Base-by-base conservation (phyloP, 23 tunicate species). In the Styela clava region DNA sequence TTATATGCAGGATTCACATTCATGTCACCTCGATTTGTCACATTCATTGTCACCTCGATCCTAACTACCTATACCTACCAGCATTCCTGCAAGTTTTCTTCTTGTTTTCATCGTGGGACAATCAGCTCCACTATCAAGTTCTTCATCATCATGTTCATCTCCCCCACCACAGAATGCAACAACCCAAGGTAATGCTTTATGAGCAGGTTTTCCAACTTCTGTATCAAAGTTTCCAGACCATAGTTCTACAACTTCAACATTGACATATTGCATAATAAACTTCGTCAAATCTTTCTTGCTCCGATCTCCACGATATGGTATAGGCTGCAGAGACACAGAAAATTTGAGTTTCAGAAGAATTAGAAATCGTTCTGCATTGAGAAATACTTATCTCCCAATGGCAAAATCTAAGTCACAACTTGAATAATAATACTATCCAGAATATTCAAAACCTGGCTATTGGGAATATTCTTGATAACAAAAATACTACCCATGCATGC, bases 231-330 rank as follows among this genome's bases (percentile, higher is more conserved):
- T 93, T 67, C 90, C 86, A 69, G 84, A 88, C 98, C 98, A 93
- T 31, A 93, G 61, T n/a, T 93, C 98, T 12, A 93, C 78, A 16
- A 93, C 81, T 79, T 93, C 86, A 5, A 93, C 86, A 34, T 79
- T 79, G 22, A 93, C 98, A 56, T 93, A 85, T 33, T 88, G 72
- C 93, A 93, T 84, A 23, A 93, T 92, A 84, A 93, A 93, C 1
- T 87, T 83, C 16, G 76, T 87, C 73, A 93, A 71, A 69, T 93
- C 93, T 63, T 84, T 93, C 35, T 84, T 88, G 89, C 82, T 93
- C 29, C 98, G 78, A 63, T 87, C 92, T 22, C 93, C 93, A 44
- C 72, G 85, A 80, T 84, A 93, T 63, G 84, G 87, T 64, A 93
- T 88, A 28, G 98, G 98, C 98, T 93, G 81, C 7, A 62, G 30